These are phyloP conservation scores for Epinotia ramella DNA, from an alignment of 2,888 invertebrate species.

Conservation along the genomic window DNA sequence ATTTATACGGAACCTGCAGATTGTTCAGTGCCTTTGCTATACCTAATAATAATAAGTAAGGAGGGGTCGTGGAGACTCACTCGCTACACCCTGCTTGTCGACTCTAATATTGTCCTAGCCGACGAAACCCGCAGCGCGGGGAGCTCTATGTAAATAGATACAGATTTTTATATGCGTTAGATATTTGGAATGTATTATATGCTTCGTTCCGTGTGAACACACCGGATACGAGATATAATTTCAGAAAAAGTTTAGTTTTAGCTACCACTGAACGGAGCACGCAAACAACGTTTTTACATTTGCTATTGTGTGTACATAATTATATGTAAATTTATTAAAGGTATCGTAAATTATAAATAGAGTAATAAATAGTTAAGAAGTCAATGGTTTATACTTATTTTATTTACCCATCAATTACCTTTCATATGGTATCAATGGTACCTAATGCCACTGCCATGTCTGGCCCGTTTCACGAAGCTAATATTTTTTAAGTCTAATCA, in stretches of 20 bases:
- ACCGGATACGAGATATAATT: conserved; percentile 1
- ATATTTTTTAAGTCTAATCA: no score
- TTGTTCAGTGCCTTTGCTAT: conserved; percentile 62
- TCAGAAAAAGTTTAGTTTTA: conserved; percentile 28
- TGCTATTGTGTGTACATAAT: conserved; percentile 83
- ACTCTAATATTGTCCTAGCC: conserved; percentile 20
- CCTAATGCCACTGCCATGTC: not conserved
- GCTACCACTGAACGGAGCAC: conserved; percentile 47
- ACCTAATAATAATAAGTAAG: conserved; percentile 40
- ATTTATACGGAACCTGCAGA: conserved; percentile 50
- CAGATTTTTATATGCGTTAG: conserved; percentile 67
- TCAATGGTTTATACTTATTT: conserved; percentile 55
- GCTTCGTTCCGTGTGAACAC: conserved; percentile 49
- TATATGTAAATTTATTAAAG: conserved; percentile 79
- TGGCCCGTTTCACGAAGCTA: no score
- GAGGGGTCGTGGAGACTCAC: conserved; percentile 9
- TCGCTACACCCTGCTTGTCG: conserved; percentile 14
- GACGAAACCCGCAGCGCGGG: conserved; percentile 43
- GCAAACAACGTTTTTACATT: conserved; percentile 67
- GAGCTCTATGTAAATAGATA: conserved; percentile 69
- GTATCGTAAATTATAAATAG: conserved; percentile 81
- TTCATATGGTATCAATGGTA: conserved; percentile 23
- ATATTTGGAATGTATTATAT: conserved; percentile 65
- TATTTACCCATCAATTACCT: not conserved
- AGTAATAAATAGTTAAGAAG: conserved; percentile 83